phyloP scores from a whole-genome alignment of 2,888 invertebrate genomes.

The Elysia crispata region DNA sequence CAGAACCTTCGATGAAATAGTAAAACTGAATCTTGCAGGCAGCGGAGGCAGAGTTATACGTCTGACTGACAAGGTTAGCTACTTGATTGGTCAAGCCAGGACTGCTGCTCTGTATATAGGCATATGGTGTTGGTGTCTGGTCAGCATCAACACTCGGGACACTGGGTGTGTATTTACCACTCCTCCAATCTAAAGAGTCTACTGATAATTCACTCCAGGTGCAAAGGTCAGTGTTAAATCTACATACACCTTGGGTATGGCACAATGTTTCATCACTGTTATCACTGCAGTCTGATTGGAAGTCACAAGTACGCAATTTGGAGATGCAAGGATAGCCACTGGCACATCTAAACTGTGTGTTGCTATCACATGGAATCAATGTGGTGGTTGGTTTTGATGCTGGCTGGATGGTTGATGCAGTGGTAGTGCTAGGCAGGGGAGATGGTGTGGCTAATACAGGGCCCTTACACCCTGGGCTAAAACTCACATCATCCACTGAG shows the following conservation, averaged over 20 bases:
- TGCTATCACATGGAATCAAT: conserved; percentile 45
- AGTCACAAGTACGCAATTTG: conserved; percentile 57
- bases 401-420: conserved; percentile 37
- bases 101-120: conserved; percentile 63
- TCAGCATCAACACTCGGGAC: conserved; percentile 63
- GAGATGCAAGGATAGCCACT: conserved; percentile 59
- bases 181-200: conserved; percentile 70
- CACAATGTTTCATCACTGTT: conserved; percentile 60
- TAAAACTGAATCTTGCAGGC: conserved; percentile 67
- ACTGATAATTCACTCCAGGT: conserved; percentile 63
- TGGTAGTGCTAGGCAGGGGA: conserved; percentile 51
- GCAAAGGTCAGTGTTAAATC: conserved; percentile 69
- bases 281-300: conserved; percentile 55
- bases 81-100: conserved; percentile 55
- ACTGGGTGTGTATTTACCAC: conserved; percentile 43
- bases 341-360: conserved; percentile 51
- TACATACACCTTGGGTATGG: conserved; percentile 59
- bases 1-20: conserved; percentile 64
- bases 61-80: conserved; percentile 63
- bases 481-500: conserved; percentile 72
- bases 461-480: conserved; percentile 69
- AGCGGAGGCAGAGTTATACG: conserved; percentile 58
- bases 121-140: conserved; percentile 62
- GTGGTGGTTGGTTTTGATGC: not conserved
- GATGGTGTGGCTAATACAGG: conserved; percentile 52